A percentile compares a stretch with the other conserved stretches of the same genome.
phyloP scores from a whole-genome alignment of 2,797 vertebrate genomes.

The Fringilla coelebs region DNA sequence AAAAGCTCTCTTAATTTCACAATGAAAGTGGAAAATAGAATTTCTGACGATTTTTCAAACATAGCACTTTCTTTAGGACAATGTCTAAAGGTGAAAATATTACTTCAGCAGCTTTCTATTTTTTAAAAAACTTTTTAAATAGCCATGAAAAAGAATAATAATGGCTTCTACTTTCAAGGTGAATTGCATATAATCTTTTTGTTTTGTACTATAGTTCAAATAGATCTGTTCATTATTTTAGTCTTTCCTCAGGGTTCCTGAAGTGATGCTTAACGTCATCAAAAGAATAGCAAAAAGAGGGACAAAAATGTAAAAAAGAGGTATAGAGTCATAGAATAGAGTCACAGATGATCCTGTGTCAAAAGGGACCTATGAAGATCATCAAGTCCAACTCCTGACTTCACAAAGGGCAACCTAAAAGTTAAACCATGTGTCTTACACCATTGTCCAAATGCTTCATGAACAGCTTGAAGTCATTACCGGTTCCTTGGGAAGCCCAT shows the following conservation, averaged over 20 bases:
- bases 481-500: background rate
- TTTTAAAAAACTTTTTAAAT: constrained; percentile 15
- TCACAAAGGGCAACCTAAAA: background rate
- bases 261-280: background rate
- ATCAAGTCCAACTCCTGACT: background rate
- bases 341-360: background rate
- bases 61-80: constrained; percentile 30
- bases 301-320: background rate
- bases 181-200: constrained; percentile 42
- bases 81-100: constrained; percentile 46
- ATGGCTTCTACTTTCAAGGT: constrained; percentile 22
- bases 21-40: constrained; percentile 53
- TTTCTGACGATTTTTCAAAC: constrained; percentile 39
- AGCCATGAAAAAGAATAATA: constrained; percentile 4
- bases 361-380: background rate
- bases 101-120: background rate
- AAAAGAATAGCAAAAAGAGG: constrained; percentile 9
- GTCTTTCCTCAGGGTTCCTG: constrained; percentile 20
- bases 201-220: constrained; percentile 37
- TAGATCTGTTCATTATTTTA: constrained; percentile 48
- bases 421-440: background rate
- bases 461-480: background rate
- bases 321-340: background rate
- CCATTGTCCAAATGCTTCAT: background rate
- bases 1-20: constrained; percentile 55